phyloP scores from a whole-genome alignment of 2,888 invertebrate species.

The Horisme vitalbata region DNA sequence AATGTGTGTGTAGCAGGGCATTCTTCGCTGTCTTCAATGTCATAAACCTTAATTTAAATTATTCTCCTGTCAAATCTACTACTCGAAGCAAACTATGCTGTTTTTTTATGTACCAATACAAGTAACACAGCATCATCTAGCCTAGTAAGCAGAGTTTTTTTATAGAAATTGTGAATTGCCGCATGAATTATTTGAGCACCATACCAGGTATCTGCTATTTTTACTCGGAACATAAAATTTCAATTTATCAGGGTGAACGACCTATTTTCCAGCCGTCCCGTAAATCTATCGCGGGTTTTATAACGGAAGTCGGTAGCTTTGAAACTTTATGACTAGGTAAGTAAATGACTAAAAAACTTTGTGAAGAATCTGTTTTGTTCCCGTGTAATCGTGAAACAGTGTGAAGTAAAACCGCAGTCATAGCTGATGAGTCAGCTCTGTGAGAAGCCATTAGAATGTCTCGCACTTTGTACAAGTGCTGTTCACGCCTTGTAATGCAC shows the following conservation, averaged over 20 bases:
- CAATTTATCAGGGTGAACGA: conserved; percentile 43
- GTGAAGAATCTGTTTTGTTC: conserved; percentile 3
- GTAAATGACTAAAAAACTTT: conserved; percentile 29
- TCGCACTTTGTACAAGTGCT: conserved; percentile 24
- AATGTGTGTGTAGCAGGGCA: no score
- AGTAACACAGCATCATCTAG: no score
- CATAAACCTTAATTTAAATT: no score
- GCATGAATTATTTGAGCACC: no score
- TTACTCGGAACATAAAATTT: conserved; percentile 26
- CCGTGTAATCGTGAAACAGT: background rate
- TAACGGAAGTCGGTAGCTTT: conserved; percentile 39
- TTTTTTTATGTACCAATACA: no score
- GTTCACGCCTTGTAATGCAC: conserved; percentile 13
- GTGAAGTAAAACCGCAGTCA: conserved; percentile 39
- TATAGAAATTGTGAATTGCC: no score
- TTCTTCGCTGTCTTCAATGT: no score
- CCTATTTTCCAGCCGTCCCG: conserved; percentile 39
- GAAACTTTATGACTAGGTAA: conserved; percentile 23
- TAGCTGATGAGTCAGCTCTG: conserved; percentile 47
- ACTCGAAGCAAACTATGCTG: no score
- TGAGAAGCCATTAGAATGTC: conserved; percentile 54
- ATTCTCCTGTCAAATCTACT: no score
- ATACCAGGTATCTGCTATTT: no score
- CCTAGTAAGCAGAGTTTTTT: no score
- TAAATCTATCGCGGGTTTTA: conserved; percentile 44